Evolutionary conservation across 2,797 vertebrate genomes (phyloP), one percentile per base, ranked within the genome.

Genomic region (Vireo griseus): DNA sequence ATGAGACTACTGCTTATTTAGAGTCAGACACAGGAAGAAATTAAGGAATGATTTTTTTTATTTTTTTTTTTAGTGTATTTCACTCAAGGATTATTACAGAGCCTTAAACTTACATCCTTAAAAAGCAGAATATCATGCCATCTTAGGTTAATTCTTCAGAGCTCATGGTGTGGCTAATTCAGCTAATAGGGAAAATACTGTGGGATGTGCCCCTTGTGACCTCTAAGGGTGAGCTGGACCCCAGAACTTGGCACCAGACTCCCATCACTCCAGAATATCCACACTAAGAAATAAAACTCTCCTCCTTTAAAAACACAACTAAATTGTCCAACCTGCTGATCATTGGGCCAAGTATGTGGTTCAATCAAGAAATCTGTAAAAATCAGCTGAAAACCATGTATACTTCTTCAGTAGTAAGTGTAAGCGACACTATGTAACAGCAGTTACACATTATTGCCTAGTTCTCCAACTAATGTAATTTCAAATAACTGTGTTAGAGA

Each of bases 401-500:
- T 33, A 47, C 5, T 54, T 76, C 48, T 16, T 59, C 0, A 0
- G 33, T n/a, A 33, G 40, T 25, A 48, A 15, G 24, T 25, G 69
- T 55, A 76, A 96, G 52, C 74, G 88, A 77, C 74, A 68, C 21
- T 40, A 42, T 59, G 55, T 78, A 88, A 83, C 51, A 88, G 59
- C 61, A 85, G 89, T 81, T 96, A 54, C 39, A 50, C 55, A 37
- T 92, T 92, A 94, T 88, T 88, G 82, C 85, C 81, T 86, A 81
- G 62, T 55, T 88, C 58, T 88, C 57, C 42, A 69, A 37, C 51
- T 94, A 94, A 91, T 91, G 76, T 86, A 88, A 94, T 92, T 94
- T 94, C 87, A 90, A 86, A 95, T 86, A 94, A 73, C 58, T 47
- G 16, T 59, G 80, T 93, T 89, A 96, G 88, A 91, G 83, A 42